Conservation (phyloP, 2,888 invertebrate species). For the Amblyjoppa fuscipennis region DNA sequence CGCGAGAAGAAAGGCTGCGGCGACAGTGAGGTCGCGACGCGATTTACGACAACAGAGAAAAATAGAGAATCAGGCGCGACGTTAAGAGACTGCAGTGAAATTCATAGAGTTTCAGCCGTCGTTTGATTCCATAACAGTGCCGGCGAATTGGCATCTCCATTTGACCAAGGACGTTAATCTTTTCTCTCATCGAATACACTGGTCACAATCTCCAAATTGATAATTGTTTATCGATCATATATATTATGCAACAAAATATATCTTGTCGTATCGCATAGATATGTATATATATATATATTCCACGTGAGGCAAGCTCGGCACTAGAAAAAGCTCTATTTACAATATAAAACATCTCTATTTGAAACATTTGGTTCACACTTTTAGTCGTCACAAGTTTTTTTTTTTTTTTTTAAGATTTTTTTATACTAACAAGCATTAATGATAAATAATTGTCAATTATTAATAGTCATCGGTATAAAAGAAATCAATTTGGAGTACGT, state of each 20-base stretch:
- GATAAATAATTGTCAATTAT: no score
- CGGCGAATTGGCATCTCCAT: slow-evolving; percentile 16
- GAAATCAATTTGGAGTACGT: background rate
- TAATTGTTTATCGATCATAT: background rate
- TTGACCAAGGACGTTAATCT: slow-evolving; percentile 17
- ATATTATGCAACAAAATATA: background rate
- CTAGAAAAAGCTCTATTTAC: no score
- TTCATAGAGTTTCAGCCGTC: slow-evolving; percentile 52
- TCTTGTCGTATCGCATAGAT: no score
- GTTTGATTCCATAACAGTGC: slow-evolving; percentile 36
- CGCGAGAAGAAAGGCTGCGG: slow-evolving; percentile 24
- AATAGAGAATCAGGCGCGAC: slow-evolving; percentile 16
- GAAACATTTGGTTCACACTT: no score
- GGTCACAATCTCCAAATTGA: background rate
- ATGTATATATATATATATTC: no score
- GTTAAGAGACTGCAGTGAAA: slow-evolving; percentile 30
- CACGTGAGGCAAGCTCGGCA: no score
- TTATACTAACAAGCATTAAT: no score
- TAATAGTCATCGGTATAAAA: background rate
- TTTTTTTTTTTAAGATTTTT: no score
- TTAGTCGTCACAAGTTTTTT: no score
- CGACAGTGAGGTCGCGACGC: slow-evolving; percentile 3
- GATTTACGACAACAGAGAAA: slow-evolving; percentile 20
- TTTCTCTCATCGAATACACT: background rate
- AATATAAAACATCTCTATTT: no score